Conservation (phyloP, 2,888 invertebrate genomes). For the Leptopilina syphax region DNA sequence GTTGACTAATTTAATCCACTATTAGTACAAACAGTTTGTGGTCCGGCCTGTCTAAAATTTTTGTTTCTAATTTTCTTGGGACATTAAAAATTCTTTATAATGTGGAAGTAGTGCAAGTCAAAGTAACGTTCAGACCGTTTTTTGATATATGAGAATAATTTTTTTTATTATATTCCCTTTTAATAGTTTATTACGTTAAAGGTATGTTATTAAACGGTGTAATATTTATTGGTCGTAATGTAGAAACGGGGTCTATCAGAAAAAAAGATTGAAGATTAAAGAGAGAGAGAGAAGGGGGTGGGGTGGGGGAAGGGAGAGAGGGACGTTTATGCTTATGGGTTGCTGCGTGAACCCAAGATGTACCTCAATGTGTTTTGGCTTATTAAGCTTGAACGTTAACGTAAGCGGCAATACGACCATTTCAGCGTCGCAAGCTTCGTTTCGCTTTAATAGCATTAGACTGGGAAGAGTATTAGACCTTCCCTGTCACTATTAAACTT, state of each 20-base stretch:
- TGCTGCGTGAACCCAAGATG: constrained; percentile 23
- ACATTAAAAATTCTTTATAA: too few species aligned
- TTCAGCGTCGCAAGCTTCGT: constrained; percentile 53
- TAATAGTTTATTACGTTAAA: too few species aligned
- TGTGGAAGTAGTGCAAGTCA: too few species aligned
- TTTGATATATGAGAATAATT: too few species aligned
- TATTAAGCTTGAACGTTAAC: constrained; percentile 56
- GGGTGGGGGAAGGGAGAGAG: background rate
- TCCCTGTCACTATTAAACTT: constrained; percentile 48
- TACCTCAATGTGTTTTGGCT: constrained; percentile 45
- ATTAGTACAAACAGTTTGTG: too few species aligned
- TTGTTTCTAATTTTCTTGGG: too few species aligned
- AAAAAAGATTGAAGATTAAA: constrained; percentile 14
- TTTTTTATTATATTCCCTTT: too few species aligned
- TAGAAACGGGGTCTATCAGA: background rate
- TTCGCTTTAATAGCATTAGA: constrained; percentile 55
- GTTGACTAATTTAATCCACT: too few species aligned
- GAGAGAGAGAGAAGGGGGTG: background rate
- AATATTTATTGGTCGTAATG: constrained; percentile 17
- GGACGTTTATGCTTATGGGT: constrained; percentile 12
- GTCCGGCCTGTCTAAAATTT: too few species aligned
- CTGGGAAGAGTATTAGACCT: constrained; percentile 49
- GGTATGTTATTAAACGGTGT: too few species aligned
- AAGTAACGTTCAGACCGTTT: too few species aligned
- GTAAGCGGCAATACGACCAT: constrained; percentile 56